Base-by-base conservation (phyloP, 2,113 vertebrate species). In the Prionailurus bengalensis region DNA sequence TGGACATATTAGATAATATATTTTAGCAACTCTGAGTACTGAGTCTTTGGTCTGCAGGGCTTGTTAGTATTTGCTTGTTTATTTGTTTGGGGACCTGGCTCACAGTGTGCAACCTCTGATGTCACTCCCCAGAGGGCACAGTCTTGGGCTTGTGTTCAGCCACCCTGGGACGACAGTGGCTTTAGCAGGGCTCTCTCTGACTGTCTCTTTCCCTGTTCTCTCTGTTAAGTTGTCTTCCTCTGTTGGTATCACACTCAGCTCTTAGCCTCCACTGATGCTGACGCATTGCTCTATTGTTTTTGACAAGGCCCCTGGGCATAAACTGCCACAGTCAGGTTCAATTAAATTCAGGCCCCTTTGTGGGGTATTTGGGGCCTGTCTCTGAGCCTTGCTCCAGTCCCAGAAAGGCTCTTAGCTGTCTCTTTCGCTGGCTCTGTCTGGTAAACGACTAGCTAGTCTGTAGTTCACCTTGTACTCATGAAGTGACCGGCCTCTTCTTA, bases 271-370 rank as follows among this genome's bases (percentile, higher is more conserved):
- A 7, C 66, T 4, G 11, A 23, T 1, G 45, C 29, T 53, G 42
- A 61, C 25, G 76, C 42, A 2, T 8, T 23, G 71, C 73, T 66
- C 79, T 87, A 33, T 84, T 70, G 48, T 70, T 90, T 96, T 2
- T 80, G 96, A 92, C 93, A 88, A 25, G 33, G 93, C 90, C 82
- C 81, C 39, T 48, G 66, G 68, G 84, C 88, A 42, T 17, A 48
- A 39, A 39, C 33, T 31, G n/a, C 85, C n/a, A 25, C 2, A 61
- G 91, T 85, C 93, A 96, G 31, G 74, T 92, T 80, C 65, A 58
- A 53, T 94, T 79, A 93, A 42, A 58, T 45, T 76, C 78, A 81
- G 25, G 68, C 33, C 65, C 79, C 12, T 79, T 36, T 53, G 42
- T 17, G 15, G 70, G 12, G 74, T 83, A 21, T 85, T 25, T 13